phyloP scores from a whole-genome alignment of 2,113 vertebrate genomes.

The Coreoperca whiteheadi region DNA sequence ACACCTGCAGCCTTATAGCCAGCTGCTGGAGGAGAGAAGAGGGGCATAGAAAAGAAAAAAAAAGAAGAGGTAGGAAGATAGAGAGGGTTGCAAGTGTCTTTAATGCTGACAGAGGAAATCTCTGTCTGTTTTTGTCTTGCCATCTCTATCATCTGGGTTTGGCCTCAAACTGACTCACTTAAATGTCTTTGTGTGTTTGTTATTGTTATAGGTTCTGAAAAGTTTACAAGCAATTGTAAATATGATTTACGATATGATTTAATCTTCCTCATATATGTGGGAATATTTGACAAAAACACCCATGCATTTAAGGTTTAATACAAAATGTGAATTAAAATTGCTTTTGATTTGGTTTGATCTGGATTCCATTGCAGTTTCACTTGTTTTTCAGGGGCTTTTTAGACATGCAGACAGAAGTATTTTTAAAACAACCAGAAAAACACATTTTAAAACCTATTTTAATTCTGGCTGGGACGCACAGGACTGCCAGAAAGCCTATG shows the following conservation, averaged over 20 bases:
- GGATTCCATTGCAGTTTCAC: background rate
- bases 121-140: slow-evolving; percentile 32
- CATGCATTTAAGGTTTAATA: no score
- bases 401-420: no score
- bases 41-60: background rate
- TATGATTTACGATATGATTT: no score
- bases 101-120: slow-evolving; percentile 49
- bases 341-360: background rate
- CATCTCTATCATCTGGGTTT: slow-evolving; percentile 45
- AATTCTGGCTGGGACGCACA: no score
- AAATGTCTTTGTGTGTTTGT: no score
- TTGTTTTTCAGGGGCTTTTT: background rate
- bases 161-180: slow-evolving; percentile 49
- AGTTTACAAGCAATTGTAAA: no score
- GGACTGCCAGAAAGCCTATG: no score
- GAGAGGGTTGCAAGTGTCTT: slow-evolving; percentile 21
- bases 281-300: no score
- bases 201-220: no score
- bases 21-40: slow-evolving; percentile 27
- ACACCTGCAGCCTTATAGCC: slow-evolving; percentile 53
- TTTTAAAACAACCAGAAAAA: background rate
- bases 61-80: background rate
- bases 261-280: no score
- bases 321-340: background rate
- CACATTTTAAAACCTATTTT: background rate